These are phyloP conservation scores for Brachionus calyciflorus DNA, from an alignment of 1,140 invertebrate genomes.

Conservation along the genomic window DNA sequence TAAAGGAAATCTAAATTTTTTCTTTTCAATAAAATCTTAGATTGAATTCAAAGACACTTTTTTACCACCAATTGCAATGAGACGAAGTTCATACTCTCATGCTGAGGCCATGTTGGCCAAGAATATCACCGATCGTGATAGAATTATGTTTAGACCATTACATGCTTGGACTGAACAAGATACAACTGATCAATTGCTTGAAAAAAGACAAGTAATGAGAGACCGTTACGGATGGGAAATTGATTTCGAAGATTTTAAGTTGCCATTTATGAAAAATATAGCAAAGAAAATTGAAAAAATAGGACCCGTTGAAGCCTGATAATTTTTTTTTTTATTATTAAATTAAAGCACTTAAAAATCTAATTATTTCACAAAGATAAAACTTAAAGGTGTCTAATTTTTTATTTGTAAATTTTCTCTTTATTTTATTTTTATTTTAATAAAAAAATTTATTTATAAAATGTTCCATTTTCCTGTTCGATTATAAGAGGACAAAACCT, in stretches of 20 bases:
- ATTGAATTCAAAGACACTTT: conserved; percentile 8
- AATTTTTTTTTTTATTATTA: neutral
- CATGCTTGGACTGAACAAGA: conserved; percentile 57
- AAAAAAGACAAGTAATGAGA: conserved; percentile 12
- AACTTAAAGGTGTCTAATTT: conserved; percentile 20
- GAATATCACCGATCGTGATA: conserved; percentile 55
- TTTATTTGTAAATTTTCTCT: neutral
- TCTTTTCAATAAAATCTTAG: too few relatives aligned
- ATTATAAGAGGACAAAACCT: conserved; percentile 53
- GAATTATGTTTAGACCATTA: conserved; percentile 56
- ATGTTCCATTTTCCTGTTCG: conserved; percentile 58
- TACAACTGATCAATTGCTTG: conserved; percentile 54
- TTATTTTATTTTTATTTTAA: neutral
- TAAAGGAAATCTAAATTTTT: neutral
- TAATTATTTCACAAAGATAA: conserved; percentile 7
- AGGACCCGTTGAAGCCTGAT: conserved; percentile 45
- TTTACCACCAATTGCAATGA: conserved; percentile 50
- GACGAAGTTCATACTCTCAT: conserved; percentile 53
- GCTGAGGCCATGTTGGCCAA: conserved; percentile 57
- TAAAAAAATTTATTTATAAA: conserved; percentile 49
- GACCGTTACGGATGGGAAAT: conserved; percentile 55
- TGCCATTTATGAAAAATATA: conserved; percentile 60
- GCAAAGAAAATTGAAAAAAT: conserved; percentile 47
- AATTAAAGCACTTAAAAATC: neutral
- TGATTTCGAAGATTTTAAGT: conserved; percentile 61